Conservation (phyloP, 2,797 vertebrate species). For the Anas acuta region DNA sequence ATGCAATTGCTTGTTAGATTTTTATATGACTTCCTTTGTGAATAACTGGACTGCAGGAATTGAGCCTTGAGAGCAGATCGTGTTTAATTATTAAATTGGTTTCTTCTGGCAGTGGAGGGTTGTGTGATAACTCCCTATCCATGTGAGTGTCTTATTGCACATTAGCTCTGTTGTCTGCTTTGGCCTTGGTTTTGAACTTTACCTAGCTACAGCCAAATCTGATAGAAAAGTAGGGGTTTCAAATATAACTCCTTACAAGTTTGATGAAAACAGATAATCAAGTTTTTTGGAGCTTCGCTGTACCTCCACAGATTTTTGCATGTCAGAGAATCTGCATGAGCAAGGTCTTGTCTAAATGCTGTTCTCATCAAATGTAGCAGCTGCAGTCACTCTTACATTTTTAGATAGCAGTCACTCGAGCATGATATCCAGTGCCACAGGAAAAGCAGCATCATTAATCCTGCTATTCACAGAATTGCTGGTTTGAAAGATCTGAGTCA, state of each 20-base stretch:
- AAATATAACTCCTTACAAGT: background rate
- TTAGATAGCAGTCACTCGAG: background rate
- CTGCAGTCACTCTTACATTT: background rate
- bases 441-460: background rate
- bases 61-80: fast-evolving
- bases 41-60: background rate
- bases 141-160: background rate
- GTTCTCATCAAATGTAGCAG: background rate
- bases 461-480: background rate
- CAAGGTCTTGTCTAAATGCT: background rate
- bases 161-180: background rate
- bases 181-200: background rate
- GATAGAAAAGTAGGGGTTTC: background rate
- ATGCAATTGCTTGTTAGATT: background rate
- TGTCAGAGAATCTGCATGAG: background rate
- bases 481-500: background rate
- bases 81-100: background rate
- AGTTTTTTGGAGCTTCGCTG: background rate
- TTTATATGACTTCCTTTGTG: background rate
- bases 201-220: background rate
- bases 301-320: background rate
- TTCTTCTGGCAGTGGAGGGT: background rate
- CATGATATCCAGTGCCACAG: background rate
- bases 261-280: background rate
- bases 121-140: background rate